Percentiles rank a stretch among this genome's conserved stretches.
phyloP scores from a whole-genome alignment of 1,140 invertebrate species.

The Heliconius hewitsoni region DNA sequence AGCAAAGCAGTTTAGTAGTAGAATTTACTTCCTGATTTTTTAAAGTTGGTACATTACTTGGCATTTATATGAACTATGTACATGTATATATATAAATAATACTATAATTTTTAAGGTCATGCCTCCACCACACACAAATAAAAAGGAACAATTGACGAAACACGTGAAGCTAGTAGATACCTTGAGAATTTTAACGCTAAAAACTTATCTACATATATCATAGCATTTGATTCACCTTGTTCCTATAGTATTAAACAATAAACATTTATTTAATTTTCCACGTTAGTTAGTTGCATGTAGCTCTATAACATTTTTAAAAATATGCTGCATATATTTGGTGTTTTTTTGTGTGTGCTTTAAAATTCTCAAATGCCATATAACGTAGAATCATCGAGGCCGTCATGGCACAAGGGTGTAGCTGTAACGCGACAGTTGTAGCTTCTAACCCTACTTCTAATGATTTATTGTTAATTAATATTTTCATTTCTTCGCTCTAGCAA shows the following conservation, averaged over 20 bases:
- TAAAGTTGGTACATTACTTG: not conserved
- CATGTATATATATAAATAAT: not conserved
- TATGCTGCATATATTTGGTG: too few species aligned
- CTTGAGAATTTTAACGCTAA: not conserved
- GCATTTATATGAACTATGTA: not conserved
- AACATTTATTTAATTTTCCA: not conserved
- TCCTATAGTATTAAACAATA: not conserved
- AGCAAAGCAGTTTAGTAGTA: too few species aligned
- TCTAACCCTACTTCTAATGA: too few species aligned
- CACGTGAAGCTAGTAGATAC: not conserved
- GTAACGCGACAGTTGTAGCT: too few species aligned
- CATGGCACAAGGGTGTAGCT: too few species aligned
- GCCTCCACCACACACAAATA: not conserved
- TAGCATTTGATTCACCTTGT: not conserved
- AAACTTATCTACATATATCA: not conserved
- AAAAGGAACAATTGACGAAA: not conserved
- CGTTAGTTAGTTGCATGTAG: not conserved
- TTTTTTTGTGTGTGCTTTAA: too few species aligned
- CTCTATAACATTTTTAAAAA: too few species aligned
- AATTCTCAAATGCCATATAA: too few species aligned
- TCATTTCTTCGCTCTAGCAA: too few species aligned
- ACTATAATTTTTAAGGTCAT: not conserved
- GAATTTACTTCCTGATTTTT: not conserved
- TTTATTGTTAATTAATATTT: too few species aligned
- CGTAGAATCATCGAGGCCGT: too few species aligned